Conservation (phyloP, 1,140 invertebrate genomes). For the Zaprionus camerounensis region DNA sequence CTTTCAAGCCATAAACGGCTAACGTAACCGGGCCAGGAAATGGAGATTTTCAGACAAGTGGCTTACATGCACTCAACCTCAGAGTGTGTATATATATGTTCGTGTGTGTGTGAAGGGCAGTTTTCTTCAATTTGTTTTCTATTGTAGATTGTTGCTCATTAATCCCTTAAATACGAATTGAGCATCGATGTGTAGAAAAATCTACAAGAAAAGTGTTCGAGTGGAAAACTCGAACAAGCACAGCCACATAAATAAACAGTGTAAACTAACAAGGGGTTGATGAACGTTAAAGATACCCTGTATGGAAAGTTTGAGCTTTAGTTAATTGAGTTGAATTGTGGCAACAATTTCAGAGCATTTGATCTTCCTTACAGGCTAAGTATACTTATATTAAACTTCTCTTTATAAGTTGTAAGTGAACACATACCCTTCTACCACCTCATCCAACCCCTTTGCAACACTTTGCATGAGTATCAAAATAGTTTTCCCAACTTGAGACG, state of each 20-base stretch:
- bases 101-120: slow-evolving; percentile 19
- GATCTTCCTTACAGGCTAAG: too few species aligned
- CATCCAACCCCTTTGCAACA: too few species aligned
- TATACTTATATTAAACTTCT: too few species aligned
- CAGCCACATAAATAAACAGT: slow-evolving; percentile 36
- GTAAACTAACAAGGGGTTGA: not conserved
- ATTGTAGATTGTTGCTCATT: slow-evolving; percentile 78
- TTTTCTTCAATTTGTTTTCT: slow-evolving; percentile 75
- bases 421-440: too few species aligned
- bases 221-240: slow-evolving; percentile 70
- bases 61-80: slow-evolving; percentile 75
- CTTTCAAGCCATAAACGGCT: slow-evolving; percentile 72
- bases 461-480: too few species aligned
- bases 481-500: too few species aligned
- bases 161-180: slow-evolving; percentile 72
- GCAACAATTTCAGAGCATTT: too few species aligned
- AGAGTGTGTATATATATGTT: slow-evolving; percentile 38
- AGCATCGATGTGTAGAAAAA: slow-evolving; percentile 68
- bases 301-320: not conserved
- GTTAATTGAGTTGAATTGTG: not conserved
- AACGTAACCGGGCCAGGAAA: slow-evolving; percentile 64
- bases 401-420: too few species aligned
- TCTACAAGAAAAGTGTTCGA: slow-evolving; percentile 78
- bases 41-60: slow-evolving; percentile 76
- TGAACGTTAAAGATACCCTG: slow-evolving; percentile 21